phyloP scores from a whole-genome alignment of 1,140 invertebrate species.

The Lasioglossum albipes region DNA sequence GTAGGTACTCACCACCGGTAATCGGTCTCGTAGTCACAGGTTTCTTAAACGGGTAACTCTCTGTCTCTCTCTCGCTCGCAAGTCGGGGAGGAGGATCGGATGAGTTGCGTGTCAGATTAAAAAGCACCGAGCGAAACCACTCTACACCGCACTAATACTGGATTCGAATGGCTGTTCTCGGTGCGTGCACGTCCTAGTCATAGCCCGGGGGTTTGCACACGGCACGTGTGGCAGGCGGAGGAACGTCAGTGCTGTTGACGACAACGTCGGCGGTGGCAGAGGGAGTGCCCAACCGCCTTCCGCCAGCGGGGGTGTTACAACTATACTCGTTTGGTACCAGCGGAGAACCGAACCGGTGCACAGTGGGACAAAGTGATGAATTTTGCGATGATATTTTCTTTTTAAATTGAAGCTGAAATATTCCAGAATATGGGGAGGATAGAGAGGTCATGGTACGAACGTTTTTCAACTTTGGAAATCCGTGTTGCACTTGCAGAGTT shows the following conservation, averaged over 20 bases:
- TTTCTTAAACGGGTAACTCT: not conserved
- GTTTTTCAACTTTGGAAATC: no score
- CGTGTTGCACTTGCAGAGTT: no score
- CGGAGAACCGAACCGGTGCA: not conserved
- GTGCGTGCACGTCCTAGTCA: constrained; percentile 78
- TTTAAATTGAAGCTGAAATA: no score
- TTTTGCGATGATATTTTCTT: no score
- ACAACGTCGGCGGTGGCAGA: constrained; percentile 47
- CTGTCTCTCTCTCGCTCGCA: not conserved
- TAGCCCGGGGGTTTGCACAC: constrained; percentile 78
- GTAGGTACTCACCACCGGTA: constrained; percentile 57
- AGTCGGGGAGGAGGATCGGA: not conserved
- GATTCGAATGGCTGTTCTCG: constrained; percentile 79
- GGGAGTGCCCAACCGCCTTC: constrained; percentile 42
- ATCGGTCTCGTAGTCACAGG: constrained; percentile 34
- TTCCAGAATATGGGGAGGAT: no score
- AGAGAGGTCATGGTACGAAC: no score
- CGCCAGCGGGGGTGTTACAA: constrained; percentile 47
- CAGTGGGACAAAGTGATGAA: no score
- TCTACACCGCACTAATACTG: constrained; percentile 79
- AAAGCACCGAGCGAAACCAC: constrained; percentile 63
- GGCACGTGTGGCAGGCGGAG: constrained; percentile 74
- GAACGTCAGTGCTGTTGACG: constrained; percentile 72
- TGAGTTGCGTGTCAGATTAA: constrained; percentile 39
- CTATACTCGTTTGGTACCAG: constrained; percentile 20